Conservation (phyloP, 2,113 vertebrate species). For the Empidonax traillii region DNA sequence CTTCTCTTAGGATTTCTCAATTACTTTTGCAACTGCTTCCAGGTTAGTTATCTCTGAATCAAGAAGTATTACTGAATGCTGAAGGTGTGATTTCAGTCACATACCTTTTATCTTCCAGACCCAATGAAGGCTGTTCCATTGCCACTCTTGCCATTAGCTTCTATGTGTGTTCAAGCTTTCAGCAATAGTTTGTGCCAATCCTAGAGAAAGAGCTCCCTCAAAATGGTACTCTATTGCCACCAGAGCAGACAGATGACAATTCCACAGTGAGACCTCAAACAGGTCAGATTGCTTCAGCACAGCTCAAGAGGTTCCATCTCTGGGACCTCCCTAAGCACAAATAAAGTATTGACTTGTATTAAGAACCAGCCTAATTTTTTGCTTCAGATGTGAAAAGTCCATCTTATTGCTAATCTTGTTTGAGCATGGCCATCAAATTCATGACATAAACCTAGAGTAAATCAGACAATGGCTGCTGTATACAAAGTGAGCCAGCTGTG, state of each 20-base stretch:
- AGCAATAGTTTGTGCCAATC: not conserved
- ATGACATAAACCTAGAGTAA: not conserved
- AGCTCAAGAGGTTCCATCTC: not conserved
- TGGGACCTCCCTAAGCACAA: not conserved
- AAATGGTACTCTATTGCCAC: not conserved
- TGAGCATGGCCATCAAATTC: not conserved
- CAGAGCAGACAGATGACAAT: not conserved
- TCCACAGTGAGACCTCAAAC: not conserved
- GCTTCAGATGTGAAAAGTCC: not conserved
- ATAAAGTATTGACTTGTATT: not conserved
- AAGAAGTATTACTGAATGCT: not conserved
- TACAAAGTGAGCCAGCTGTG: not conserved
- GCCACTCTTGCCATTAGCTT: not conserved
- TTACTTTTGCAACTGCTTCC: not conserved
- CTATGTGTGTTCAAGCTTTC: not conserved
- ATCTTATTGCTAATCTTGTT: not conserved
- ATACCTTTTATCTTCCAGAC: not conserved
- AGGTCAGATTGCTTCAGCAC: not conserved
- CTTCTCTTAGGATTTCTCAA: not conserved
- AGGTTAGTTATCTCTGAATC: not conserved
- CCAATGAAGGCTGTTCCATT: not conserved
- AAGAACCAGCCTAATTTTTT: not conserved
- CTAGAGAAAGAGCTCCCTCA: not conserved
- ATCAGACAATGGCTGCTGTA: not conserved
- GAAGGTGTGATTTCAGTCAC: not conserved